A percentile compares a stretch with the other conserved stretches of the same genome.
Conservation (phyloP, 1,140 invertebrate species). For the Listronotus bonariensis region DNA sequence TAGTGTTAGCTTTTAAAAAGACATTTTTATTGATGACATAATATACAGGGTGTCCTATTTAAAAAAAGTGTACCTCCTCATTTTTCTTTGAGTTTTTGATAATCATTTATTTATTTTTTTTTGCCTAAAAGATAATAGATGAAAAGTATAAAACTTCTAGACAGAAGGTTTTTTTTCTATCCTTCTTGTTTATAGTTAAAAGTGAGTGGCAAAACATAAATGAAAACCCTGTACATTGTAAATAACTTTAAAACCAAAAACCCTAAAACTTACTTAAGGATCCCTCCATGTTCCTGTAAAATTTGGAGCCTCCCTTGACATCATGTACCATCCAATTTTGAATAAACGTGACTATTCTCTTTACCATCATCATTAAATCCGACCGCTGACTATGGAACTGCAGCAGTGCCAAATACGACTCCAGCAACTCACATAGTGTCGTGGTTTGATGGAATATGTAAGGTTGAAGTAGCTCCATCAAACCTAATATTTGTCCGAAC, state of each 20-base stretch:
- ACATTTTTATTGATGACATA: no score
- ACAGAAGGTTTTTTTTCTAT: no score
- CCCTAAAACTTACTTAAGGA: constrained; percentile 60
- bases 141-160: neutral
- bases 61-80: no score
- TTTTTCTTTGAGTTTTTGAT: no score
- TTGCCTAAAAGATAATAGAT: no score
- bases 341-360: constrained; percentile 65
- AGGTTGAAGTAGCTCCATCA: constrained; percentile 81
- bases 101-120: no score
- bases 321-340: constrained; percentile 67
- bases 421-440: constrained; percentile 52
- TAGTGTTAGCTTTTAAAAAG: no score
- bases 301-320: constrained; percentile 62
- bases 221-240: constrained; percentile 6
- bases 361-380: constrained; percentile 64
- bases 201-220: no score
- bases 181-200: no score
- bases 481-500: constrained; percentile 76
- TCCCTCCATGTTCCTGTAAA: constrained; percentile 62
- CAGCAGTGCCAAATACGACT: constrained; percentile 59
- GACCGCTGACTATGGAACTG: constrained; percentile 68
- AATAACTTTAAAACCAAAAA: constrained; percentile 12
- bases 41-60: no score
- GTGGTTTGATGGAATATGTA: constrained; percentile 64